Evolutionary conservation across 92 coral and sea anemone species (phyloP).

Genomic region (Parazoanthus atlanticus): DNA sequence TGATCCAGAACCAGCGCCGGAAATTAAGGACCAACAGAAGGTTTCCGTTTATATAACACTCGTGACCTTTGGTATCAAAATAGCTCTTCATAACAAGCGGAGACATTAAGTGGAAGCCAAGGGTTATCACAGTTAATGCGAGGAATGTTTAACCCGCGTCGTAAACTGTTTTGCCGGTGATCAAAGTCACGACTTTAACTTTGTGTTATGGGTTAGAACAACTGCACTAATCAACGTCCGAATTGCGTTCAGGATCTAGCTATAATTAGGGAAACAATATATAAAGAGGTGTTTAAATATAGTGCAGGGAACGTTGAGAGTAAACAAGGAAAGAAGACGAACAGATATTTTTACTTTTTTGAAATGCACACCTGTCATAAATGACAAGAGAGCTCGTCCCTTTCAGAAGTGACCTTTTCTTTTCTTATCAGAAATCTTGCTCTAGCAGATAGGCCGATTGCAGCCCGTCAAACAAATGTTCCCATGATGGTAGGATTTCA

Average conservation of each 20-base stretch:
- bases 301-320: neutral
- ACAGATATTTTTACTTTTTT: neutral
- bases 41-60: conserved; percentile 16
- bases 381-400: neutral
- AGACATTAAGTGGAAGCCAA: neutral
- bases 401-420: neutral
- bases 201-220: neutral
- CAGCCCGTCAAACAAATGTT: neutral
- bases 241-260: neutral
- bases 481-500: neutral
- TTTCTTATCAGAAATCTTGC: conserved; percentile 18
- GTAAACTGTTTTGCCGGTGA: neutral
- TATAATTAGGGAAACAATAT: neutral
- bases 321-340: neutral
- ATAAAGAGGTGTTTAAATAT: neutral
- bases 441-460: conserved; percentile 6
- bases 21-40: neutral
- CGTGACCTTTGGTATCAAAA: conserved; percentile 14
- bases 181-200: neutral
- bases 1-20: neutral
- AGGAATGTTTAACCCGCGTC: neutral
- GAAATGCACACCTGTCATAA: neutral
- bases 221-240: neutral
- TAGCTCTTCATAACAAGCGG: neutral
- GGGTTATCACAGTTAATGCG: conserved; percentile 2